Base-by-base conservation (phyloP, 92 coral and sea anemone genomes). In the Porites rus region DNA sequence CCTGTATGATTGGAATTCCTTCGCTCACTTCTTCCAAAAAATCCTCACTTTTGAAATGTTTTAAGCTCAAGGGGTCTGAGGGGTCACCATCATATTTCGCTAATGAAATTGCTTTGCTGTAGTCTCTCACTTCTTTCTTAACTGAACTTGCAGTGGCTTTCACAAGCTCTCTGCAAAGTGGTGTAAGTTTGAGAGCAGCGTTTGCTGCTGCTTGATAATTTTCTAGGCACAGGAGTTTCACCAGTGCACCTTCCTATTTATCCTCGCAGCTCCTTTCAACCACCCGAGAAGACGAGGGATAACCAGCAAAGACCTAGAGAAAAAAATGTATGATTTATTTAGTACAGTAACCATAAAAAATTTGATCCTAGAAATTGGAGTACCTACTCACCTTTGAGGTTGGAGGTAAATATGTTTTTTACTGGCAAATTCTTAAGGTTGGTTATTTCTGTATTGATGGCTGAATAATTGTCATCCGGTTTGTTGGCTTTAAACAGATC, bases 241-340 rank as follows among this genome's bases (percentile, higher is more conserved):
- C 93, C 90, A 89, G 46, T 4, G 62, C 81, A 52, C 77, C 54
- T 85, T 92, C 95, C 61, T 43, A 81, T 21, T 85, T 92, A 65
- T 92, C 92, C 65, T 92, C 92, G 62, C 92, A 92, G 80, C 95
- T 79, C 79, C 90, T 76, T 59, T 92, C 95, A 20, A 88, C 2
- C 17, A 92, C 90, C 58, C 92, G 24, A n/a, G 17, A 54, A 52
- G 31, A 28, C 31, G 31, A 28, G 31, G 94, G 88, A 73, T 91
- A 87, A 25, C 94, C 91, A 50, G 82, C 86, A 63, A 91, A 91
- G 3, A 91, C 78, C 94, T 91, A n/a, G 31, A 2, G 70, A 74
- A 53, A 7, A 46, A 62, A 14, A 75, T 20, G 22, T 8, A 11
- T 7, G 43, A 12, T 20, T 56, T n/a, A 7, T 10, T 74, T 20